Evolutionary conservation across 2,888 invertebrate genomes (phyloP).

Genomic region (Bembecia ichneumoniformis): DNA sequence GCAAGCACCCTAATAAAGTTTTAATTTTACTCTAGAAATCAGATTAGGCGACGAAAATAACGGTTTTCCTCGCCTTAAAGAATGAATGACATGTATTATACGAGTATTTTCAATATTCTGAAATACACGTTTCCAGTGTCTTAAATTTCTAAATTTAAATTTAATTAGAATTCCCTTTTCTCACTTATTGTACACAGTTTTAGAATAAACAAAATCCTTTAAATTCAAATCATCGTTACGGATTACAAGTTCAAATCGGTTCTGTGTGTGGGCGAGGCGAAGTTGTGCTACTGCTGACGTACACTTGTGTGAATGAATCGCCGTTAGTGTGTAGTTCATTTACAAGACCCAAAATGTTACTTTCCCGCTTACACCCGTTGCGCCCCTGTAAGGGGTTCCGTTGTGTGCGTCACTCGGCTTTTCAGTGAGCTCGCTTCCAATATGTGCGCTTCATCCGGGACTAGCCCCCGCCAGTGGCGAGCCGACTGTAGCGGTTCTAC

Average conservation of each 20-base stretch:
- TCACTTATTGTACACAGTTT: conserved; percentile 1
- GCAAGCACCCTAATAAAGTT: too few relatives aligned
- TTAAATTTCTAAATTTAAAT: background rate
- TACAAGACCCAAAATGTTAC: conserved; percentile 64
- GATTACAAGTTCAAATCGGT: conserved; percentile 68
- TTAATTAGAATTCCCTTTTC: background rate
- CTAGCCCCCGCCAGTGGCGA: conserved; percentile 68
- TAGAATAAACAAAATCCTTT: conserved; percentile 47
- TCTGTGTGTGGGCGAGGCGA: conserved; percentile 44
- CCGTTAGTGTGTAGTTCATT: conserved; percentile 58
- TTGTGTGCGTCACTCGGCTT: conserved; percentile 40
- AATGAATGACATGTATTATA: too few relatives aligned
- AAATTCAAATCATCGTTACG: conserved; percentile 66
- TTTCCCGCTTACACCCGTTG: conserved; percentile 55
- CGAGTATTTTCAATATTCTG: too few relatives aligned
- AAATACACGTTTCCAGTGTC: background rate
- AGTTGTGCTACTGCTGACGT: conserved; percentile 28
- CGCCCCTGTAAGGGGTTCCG: conserved; percentile 32
- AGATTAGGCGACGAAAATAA: too few relatives aligned
- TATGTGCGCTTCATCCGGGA: conserved; percentile 62
- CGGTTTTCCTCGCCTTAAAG: too few relatives aligned
- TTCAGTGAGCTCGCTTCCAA: conserved; percentile 25
- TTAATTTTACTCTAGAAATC: too few relatives aligned
- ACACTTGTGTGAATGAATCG: conserved; percentile 50
- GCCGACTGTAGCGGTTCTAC: conserved; percentile 54